Evolutionary conservation across 1,140 invertebrate genomes (phyloP).

Genomic region (Leptinotarsa defecta): DNA sequence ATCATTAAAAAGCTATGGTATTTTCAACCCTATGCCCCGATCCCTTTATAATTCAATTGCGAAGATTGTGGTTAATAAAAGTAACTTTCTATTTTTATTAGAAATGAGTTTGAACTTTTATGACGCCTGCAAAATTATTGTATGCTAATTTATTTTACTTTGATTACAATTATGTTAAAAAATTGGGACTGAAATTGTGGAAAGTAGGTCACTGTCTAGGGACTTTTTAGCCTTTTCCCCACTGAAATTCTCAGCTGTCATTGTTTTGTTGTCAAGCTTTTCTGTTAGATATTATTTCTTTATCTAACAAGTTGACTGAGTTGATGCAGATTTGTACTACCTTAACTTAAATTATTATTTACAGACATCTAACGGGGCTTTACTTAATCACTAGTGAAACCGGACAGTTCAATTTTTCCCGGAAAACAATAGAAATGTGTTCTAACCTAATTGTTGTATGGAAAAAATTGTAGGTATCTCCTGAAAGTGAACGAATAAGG

Average conservation of each 20-base stretch:
- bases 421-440: constrained; percentile 28
- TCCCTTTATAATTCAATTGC: too few species aligned
- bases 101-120: too few species aligned
- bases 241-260: constrained; percentile 29
- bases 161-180: neutral
- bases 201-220: constrained; percentile 39
- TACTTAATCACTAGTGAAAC: neutral
- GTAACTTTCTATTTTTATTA: too few species aligned
- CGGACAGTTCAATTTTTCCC: constrained; percentile 29
- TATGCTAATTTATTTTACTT: neutral
- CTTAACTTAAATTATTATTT: constrained; percentile 11
- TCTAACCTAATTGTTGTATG: constrained; percentile 27
- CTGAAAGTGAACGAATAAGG: constrained; percentile 25
- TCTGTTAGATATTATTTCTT: constrained; percentile 11
- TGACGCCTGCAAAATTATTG: too few species aligned
- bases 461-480: constrained; percentile 33
- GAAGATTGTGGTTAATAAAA: too few species aligned
- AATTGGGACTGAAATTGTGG: constrained; percentile 21
- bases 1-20: too few species aligned
- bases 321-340: neutral
- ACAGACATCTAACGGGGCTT: constrained; percentile 25
- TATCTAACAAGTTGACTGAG: neutral
- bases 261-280: constrained; percentile 22
- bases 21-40: too few species aligned
- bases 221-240: constrained; percentile 33